Percentiles rank a stretch among this genome's conserved stretches.
These are phyloP conservation scores for Parazoanthus darwini DNA, from an alignment of 92 coral and sea anemone species.

Conservation along the genomic window DNA sequence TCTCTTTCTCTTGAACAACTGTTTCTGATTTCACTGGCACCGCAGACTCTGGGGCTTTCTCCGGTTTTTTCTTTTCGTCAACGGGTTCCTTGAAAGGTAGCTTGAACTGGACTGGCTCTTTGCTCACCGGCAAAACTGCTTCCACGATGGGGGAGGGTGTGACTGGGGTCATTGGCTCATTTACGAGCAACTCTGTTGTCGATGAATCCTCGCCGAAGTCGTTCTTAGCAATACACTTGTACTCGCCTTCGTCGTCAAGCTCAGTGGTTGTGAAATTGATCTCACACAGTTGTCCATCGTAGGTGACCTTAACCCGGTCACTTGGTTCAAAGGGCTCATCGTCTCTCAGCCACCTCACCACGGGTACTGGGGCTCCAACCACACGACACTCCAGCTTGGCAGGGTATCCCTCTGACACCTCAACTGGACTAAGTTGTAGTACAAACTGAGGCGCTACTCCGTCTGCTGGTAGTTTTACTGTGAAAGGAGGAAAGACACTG, in stretches of 20 bases:
- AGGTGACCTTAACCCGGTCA: slow-evolving; percentile 63
- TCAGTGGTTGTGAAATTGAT: slow-evolving; percentile 69
- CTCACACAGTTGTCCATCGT: slow-evolving; percentile 68
- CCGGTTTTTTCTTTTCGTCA: slow-evolving; percentile 25
- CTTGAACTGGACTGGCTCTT: slow-evolving; percentile 26
- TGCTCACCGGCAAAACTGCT: slow-evolving; percentile 36
- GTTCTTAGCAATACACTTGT: slow-evolving; percentile 77
- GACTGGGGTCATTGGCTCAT: slow-evolving; percentile 52
- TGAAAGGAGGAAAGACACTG: not conserved
- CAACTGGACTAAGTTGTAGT: slow-evolving; percentile 68
- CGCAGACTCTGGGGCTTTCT: slow-evolving; percentile 23
- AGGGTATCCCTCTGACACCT: slow-evolving; percentile 73
- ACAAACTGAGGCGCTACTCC: slow-evolving; percentile 86
- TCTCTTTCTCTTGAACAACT: slow-evolving; percentile 28
- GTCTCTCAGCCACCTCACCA: slow-evolving; percentile 78
- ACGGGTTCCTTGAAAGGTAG: slow-evolving; percentile 23
- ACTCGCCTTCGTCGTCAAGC: slow-evolving; percentile 84
- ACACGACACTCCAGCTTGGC: slow-evolving; percentile 76
- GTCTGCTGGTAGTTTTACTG: slow-evolving; percentile 37
- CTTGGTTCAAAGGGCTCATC: slow-evolving; percentile 67
- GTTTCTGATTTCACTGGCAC: slow-evolving; percentile 55
- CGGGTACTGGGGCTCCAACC: slow-evolving; percentile 64
- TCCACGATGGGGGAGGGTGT: slow-evolving; percentile 38
- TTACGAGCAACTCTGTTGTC: slow-evolving; percentile 57
- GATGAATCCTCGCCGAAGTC: slow-evolving; percentile 66